Evolutionary conservation across 2,113 vertebrate genomes (phyloP).

Genomic region (Notechis scutatus): DNA sequence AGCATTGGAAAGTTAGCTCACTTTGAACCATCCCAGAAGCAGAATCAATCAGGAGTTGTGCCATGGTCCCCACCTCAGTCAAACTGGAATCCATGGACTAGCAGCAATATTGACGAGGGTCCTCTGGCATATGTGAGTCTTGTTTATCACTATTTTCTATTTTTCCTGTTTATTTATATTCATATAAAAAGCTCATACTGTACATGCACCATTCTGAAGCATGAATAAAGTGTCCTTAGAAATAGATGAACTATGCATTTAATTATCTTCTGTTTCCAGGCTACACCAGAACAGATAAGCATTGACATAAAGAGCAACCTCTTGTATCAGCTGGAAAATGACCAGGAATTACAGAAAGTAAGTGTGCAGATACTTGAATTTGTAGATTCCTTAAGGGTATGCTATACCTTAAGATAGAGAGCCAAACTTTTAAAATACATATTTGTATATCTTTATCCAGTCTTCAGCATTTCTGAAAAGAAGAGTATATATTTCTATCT

Average conservation of each 20-base stretch:
- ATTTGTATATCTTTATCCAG: neutral
- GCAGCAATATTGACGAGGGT: constrained; percentile 96
- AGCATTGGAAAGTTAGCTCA: constrained; percentile 84
- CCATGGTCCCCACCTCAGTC: constrained; percentile 96
- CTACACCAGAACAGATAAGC: constrained; percentile 91
- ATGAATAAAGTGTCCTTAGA: neutral
- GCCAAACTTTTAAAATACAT: neutral
- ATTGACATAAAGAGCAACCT: constrained; percentile 82
- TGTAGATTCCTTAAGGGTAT: neutral
- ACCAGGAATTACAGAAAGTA: constrained; percentile 80
- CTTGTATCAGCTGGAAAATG: constrained; percentile 79
- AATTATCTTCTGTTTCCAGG: constrained; percentile 65
- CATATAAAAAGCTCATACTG: neutral
- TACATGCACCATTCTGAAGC: neutral
- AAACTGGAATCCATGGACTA: constrained; percentile 99
- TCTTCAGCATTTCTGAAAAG: neutral
- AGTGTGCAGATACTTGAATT: neutral
- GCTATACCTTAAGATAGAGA: neutral
- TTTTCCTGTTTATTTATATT: neutral
- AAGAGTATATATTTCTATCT: neutral
- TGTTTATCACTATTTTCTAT: neutral
- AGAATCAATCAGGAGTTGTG: constrained; percentile 81
- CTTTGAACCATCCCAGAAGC: constrained; percentile 88
- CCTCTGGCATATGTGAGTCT: constrained; percentile 87
- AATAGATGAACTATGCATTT: neutral